These are phyloP conservation scores for Pimephales promelas DNA, from an alignment of 2,113 vertebrate species.

Conservation along the genomic window DNA sequence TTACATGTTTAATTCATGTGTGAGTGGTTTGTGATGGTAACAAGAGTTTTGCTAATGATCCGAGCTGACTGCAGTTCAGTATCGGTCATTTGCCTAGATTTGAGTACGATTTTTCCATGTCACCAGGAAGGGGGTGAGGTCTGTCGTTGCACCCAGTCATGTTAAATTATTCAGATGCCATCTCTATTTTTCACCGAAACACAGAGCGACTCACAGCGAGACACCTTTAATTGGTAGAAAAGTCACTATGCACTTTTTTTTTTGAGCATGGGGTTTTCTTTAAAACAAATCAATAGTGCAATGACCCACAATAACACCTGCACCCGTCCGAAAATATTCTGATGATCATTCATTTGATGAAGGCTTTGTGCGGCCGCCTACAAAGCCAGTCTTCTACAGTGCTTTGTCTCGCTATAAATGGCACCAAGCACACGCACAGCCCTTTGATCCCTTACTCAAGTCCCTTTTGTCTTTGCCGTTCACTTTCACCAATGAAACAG, in stretches of 20 bases:
- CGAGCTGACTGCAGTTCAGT: constrained; percentile 34
- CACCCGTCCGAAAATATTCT: constrained; percentile 51
- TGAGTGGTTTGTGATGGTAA: background rate
- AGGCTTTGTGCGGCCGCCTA: constrained; percentile 44
- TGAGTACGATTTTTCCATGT: constrained; percentile 63
- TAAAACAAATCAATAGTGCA: constrained; percentile 12
- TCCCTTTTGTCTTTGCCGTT: constrained; percentile 54
- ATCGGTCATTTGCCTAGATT: constrained; percentile 60
- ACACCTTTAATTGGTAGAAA: constrained; percentile 50
- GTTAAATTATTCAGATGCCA: constrained; percentile 57
- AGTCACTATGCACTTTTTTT: background rate
- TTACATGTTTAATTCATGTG: background rate
- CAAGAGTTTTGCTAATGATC: background rate
- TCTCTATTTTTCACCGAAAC: constrained; percentile 55
- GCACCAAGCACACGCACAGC: constrained; percentile 46
- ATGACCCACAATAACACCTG: constrained; percentile 23
- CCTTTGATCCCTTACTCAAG: constrained; percentile 56
- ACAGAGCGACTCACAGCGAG: constrained; percentile 22
- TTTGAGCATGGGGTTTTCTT: background rate
- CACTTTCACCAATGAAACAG: constrained; percentile 53
- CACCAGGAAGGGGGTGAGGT: constrained; percentile 48
- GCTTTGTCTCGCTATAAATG: constrained; percentile 54
- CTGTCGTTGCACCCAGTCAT: constrained; percentile 53
- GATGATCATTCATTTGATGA: constrained; percentile 41
- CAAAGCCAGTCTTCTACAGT: constrained; percentile 48